Evolutionary conservation across 2,797 vertebrate genomes (phyloP), one percentile per base, ranked within the genome.

Genomic region (Coreius guichenoti): DNA sequence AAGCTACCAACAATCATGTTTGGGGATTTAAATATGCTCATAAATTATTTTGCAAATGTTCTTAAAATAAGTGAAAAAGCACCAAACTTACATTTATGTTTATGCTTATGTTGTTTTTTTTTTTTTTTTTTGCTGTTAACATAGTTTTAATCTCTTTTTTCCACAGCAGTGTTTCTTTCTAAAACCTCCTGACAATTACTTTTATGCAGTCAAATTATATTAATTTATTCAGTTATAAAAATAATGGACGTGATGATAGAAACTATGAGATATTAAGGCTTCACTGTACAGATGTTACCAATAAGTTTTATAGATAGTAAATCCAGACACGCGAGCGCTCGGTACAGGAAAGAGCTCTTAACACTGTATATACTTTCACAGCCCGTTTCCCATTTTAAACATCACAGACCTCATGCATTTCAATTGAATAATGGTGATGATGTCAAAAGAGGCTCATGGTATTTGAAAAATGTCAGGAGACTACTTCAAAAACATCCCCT

Each of bases 381-480:
- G 23, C 23, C 45, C 31, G 17, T 23, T 76, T 76, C 73, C 82
- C 29, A 54, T 54, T 54, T 23, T 39, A 51, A 67, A 83, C 54
- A 76, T 68, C 73, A 43, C 61, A 76, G 61, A 68, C 82, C 45
- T 76, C 31, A 51, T 76, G 33, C 16, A 9, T 68, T 83, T 76
- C 26, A 16, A 61, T 1, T 65, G 3, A 47, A 65, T 51, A 67
- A 78, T 65, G 70, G 51, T 47, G 33, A 84, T 21, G 75, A 65
- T 77, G 47, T 82, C 63, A 78, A 84, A 84, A 81, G 23, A 73
- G 54, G 36, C 17, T 43, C 26, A 68, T 76, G 43, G 43, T 7
- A 69, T 83, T 33, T 67, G 26, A 86, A 76, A 80, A 87, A 84
- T 84, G 81, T 83, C 51, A 29, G 19, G 29, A 80, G 51, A 82